These are phyloP conservation scores for Abrostola tripartita DNA, from an alignment of 2,888 invertebrate genomes.

Conservation along the genomic window DNA sequence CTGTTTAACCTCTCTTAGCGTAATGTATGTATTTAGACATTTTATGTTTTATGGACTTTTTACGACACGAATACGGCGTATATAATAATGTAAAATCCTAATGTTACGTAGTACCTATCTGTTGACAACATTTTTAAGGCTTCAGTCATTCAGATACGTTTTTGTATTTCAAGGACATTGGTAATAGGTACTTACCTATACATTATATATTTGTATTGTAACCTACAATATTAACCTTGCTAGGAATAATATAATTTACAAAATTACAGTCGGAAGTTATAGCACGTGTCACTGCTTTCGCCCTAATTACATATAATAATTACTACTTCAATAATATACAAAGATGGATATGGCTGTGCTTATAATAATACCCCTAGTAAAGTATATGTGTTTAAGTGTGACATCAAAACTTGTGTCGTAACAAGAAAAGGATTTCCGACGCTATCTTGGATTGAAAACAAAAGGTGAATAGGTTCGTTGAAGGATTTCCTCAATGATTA, in stretches of 20 bases:
- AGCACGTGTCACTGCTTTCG: no score
- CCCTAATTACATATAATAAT: no score
- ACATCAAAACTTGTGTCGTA: slow-evolving; percentile 9
- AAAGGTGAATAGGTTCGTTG: slow-evolving; percentile 67
- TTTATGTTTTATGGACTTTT: slow-evolving; percentile 49
- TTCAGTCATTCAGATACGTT: slow-evolving; percentile 11
- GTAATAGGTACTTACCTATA: slow-evolving; percentile 3
- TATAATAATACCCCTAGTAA: no score
- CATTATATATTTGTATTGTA: neutral
- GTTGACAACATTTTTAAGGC: slow-evolving; percentile 42
- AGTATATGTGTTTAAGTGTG: no score
- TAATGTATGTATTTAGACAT: slow-evolving; percentile 50
- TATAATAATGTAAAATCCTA: slow-evolving; percentile 32
- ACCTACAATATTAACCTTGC: no score
- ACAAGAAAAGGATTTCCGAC: slow-evolving; percentile 36
- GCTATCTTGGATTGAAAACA: slow-evolving; percentile 56
- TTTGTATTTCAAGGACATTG: slow-evolving; percentile 16
- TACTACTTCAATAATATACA: neutral
- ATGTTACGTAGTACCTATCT: slow-evolving; percentile 30
- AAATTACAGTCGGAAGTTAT: no score
- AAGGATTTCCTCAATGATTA: slow-evolving; percentile 81
- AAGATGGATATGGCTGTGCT: no score
- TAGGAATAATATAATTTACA: no score
- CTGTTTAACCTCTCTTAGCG: slow-evolving; percentile 37
- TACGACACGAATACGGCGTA: slow-evolving; percentile 35